Percentiles rank a stretch among this genome's conserved stretches.
phyloP scores from a whole-genome alignment of 2,797 vertebrate species.

The Linurgus olivaceus region DNA sequence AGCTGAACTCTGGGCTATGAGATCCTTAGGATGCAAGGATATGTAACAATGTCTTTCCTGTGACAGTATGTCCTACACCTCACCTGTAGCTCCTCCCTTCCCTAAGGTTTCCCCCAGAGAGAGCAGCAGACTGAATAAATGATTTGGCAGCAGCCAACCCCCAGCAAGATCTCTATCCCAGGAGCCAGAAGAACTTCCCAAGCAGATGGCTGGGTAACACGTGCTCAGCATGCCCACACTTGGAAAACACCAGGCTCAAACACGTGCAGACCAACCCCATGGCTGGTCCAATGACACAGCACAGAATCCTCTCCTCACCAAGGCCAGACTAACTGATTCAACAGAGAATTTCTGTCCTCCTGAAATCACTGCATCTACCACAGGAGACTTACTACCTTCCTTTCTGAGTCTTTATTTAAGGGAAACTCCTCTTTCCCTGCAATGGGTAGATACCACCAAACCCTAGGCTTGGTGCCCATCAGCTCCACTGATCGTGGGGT shows the following conservation, averaged over 20 bases:
- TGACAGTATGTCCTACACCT: background rate
- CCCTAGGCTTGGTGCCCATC: background rate
- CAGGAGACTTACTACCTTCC: background rate
- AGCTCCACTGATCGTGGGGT: background rate
- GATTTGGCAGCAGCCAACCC: background rate
- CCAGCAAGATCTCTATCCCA: background rate
- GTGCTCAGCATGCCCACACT: background rate
- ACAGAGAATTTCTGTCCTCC: background rate
- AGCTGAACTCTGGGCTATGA: background rate
- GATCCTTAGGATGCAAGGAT: background rate
- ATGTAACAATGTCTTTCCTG: accelerated
- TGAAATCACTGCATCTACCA: background rate
- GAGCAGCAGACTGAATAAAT: background rate
- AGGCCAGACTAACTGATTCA: background rate
- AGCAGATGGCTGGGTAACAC: background rate
- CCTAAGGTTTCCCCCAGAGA: background rate
- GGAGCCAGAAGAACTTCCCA: background rate
- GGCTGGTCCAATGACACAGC: background rate
- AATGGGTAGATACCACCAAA: background rate
- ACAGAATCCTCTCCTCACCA: background rate
- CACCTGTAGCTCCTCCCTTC: background rate
- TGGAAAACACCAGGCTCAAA: background rate
- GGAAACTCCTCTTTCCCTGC: background rate
- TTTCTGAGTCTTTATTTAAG: background rate
- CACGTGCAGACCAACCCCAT: background rate